Evolutionary conservation across 2,888 invertebrate genomes (phyloP), one percentile per base, ranked within the genome.

Genomic region (Erebia ligea): DNA sequence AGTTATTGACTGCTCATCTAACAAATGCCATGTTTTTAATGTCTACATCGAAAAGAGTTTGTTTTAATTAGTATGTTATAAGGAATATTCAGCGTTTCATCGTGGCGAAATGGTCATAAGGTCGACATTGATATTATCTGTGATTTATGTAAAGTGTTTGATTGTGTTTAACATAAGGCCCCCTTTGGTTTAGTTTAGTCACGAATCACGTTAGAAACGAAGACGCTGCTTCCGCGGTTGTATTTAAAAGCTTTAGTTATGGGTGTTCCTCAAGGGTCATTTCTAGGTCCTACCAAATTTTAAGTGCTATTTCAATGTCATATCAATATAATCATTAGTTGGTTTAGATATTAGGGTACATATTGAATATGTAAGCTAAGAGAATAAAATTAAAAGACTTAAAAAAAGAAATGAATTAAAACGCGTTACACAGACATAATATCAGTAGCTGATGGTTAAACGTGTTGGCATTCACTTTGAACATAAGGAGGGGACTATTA

Each of bases 401-500:
- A 45, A 45, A 11, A 45, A 11, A 11, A 45, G 13, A 9, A 40
- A 40, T 40, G n/a, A 34, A 34, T 40, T 40, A 11, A 42, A 17
- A 40, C 10, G 17, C 17, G 25, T 58, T 59, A 40, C 17, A 59
- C 15, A n/a, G 34, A 11, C 40, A 40, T 3, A 17, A 40, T 3
- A 17, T n/a, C 9, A 9, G 10, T 15, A 59, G 40, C 15, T n/a
- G 17, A 17, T 56, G 40, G 54, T 2, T 54, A 6, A 1, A 54
- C 52, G 52, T 54, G 54, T 65, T 40, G 34, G 67, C 63, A 71
- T 54, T 58, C 45, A 48, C 40, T 68, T 63, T 71, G 64, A 34
- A 71, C 59, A 69, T 71, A 72, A 70, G 57, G 66, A 69, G 54
- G 61, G 48, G 63, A 45, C 76, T 80, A 80, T 81, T 80, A 83